Evolutionary conservation across 2,888 invertebrate genomes (phyloP), one percentile per base, ranked within the genome.

Genomic region (Spisula subtruncata): DNA sequence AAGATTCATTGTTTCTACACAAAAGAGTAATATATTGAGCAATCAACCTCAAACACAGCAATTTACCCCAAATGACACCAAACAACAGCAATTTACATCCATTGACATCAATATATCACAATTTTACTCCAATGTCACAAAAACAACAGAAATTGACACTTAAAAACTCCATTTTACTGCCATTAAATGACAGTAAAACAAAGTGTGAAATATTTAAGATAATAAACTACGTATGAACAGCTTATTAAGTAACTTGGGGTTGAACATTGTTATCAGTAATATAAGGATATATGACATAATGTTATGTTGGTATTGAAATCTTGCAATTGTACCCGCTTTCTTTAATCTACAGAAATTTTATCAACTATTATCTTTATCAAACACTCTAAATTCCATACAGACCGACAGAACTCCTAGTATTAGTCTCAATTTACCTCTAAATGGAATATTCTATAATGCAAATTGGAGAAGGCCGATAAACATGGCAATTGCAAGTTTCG

Each of bases 141-240:
- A 41, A 41, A 41, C 41, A 41, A 41, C 41, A 41, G 41, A 41
- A 41, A 41, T 41, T 41, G 41, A 41, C 41, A 41, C 41, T 41
- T 41, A 41, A 41, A 41, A 41, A 5, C 2, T 41, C 41, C 2
- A 5, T 8, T 41, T 8, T 2, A 41, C 2, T 41, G 8, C 2
- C 41, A 41, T 41, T 41, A n/a, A n/a, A n/a, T 5, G 32, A 71
- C 29, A 71, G 10, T 25, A 25, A 35, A 75, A 32, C 25, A 14
- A 35, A 75, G 75, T 75, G 75, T 75, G 75, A 75, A 75, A 75
- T 75, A 75, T 32, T 75, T 75, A 75, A 75, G 75, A 75, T 75
- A 71, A 32, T 71, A 71, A n/a, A 71, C n/a, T 29, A 32, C 14
- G 16, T 29, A 71, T 41, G 41, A 0, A 75, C 32, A 35, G 35